Base-by-base conservation (phyloP, 1,140 invertebrate species). In the Papilio helenus region DNA sequence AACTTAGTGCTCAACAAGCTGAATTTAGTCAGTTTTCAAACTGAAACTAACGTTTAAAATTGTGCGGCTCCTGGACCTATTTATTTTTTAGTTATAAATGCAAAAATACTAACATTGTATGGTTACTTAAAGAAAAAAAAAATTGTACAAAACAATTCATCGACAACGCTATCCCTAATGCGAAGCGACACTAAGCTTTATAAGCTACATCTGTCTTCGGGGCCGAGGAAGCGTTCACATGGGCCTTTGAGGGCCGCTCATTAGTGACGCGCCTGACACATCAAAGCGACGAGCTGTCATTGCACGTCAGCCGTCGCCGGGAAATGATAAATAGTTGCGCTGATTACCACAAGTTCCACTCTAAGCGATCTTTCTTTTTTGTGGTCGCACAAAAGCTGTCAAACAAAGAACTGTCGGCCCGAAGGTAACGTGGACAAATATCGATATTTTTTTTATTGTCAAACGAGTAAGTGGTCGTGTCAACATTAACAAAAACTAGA, bases 211-310 rank as follows among this genome's bases (percentile, higher is more conserved):
- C 76, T 77, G 76, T 77, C 76, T 77, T 77, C 76, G 39, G 23
- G 29, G 23, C 29, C 58, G 55, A 77, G 55, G 76, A 61, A 42
- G 58, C 76, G 49, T 76, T 76, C 73, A 77, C 76, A 42, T 77
- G 55, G 20, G 46, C 72, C 83, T 85, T 81, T 83, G 81, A 83
- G 82, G 51, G 78, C 81, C 84, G 76, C 87, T 89, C 85, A 89
- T 91, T 92, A 90, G 80, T 85, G 82, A 80, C 84, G 65, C 76
- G 80, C n/a, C 79, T 87, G 90, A 91, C 89, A 91, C 87, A 86
- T 92, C 88, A 92, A 90, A 91, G 88, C 73, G 82, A 80, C 82
- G 78, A 79, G 82, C 89, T 88, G 84, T 89, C 86, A 85, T 79
- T 82, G 80, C 78, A 80, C 79, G 80, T 79, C 80, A 78, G 20